phyloP scores from a whole-genome alignment of 1,140 invertebrate species.

The Monochamus saltuarius region DNA sequence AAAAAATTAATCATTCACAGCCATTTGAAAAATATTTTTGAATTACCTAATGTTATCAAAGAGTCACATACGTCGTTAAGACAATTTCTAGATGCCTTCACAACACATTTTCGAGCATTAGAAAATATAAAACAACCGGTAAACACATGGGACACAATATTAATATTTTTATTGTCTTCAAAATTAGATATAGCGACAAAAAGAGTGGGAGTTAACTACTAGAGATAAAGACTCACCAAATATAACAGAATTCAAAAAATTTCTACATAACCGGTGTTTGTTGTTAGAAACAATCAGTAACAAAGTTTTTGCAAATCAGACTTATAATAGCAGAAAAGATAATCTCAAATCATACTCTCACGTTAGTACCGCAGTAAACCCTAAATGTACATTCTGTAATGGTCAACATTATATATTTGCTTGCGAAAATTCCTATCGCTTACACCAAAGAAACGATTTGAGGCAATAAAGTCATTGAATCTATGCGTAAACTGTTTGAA shows the following conservation, averaged over 20 bases:
- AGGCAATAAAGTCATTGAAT: not conserved
- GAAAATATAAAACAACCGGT: constrained; percentile 14
- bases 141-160: constrained; percentile 8
- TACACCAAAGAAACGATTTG: not conserved
- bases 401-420: not conserved
- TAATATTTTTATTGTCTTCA: constrained; percentile 21
- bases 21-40: constrained; percentile 22
- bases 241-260: constrained; percentile 5
- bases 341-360: too few relatives aligned
- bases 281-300: constrained; percentile 14
- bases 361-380: too few relatives aligned
- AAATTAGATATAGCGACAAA: constrained; percentile 15
- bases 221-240: constrained; percentile 10
- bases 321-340: too few relatives aligned
- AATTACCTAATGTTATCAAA: constrained; percentile 9
- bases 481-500: not conserved
- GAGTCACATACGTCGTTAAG: constrained; percentile 10
- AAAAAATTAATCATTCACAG: too few relatives aligned
- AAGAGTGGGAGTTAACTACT: constrained; percentile 21
- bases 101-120: constrained; percentile 10
- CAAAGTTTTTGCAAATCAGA: not conserved
- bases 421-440: constrained; percentile 3
- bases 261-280: constrained; percentile 12
- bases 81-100: constrained; percentile 7
- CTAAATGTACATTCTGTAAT: too few relatives aligned